Percentiles rank a stretch among this genome's conserved stretches.
Conservation (phyloP, 1,140 invertebrate species). For the Dendroctonus valens region DNA sequence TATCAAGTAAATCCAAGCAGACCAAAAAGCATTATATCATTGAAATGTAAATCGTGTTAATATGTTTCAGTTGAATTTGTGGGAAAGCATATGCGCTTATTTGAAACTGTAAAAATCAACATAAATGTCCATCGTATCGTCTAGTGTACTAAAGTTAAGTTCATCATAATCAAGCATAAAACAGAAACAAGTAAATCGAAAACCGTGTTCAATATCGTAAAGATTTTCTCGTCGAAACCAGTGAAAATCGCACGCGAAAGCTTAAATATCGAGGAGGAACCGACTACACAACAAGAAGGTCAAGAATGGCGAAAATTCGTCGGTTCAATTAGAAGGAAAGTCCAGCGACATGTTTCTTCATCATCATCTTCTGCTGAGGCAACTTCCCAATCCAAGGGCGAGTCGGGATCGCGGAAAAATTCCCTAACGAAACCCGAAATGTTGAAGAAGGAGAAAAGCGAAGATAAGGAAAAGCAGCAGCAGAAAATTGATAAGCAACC, state of each 20-base stretch:
- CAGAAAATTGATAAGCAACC: constrained; percentile 37
- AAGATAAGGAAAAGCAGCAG: constrained; percentile 33
- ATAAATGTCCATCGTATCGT: neutral
- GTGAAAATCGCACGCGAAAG: constrained; percentile 45
- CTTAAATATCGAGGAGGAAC: constrained; percentile 42
- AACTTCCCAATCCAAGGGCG: constrained; percentile 30
- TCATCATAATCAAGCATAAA: neutral
- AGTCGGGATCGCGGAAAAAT: constrained; percentile 45
- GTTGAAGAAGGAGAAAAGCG: constrained; percentile 40
- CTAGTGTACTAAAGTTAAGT: neutral
- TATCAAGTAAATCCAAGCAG: too few species aligned
- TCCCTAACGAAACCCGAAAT: constrained; percentile 46
- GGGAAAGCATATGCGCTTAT: constrained; percentile 16
- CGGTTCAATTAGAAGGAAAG: constrained; percentile 47
- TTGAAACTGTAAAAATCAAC: constrained; percentile 2
- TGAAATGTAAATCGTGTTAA: neutral
- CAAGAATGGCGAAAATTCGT: constrained; percentile 50
- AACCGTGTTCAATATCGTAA: constrained; percentile 47
- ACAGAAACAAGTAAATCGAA: constrained; percentile 14
- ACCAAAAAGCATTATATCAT: too few species aligned
- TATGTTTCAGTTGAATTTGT: neutral
- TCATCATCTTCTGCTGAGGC: constrained; percentile 19
- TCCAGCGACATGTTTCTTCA: constrained; percentile 46
- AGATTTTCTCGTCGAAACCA: constrained; percentile 42
- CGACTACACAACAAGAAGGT: constrained; percentile 33